Evolutionary conservation across 2,113 vertebrate species (phyloP).

Genomic region (Hypocryptadius cinnamomeus): DNA sequence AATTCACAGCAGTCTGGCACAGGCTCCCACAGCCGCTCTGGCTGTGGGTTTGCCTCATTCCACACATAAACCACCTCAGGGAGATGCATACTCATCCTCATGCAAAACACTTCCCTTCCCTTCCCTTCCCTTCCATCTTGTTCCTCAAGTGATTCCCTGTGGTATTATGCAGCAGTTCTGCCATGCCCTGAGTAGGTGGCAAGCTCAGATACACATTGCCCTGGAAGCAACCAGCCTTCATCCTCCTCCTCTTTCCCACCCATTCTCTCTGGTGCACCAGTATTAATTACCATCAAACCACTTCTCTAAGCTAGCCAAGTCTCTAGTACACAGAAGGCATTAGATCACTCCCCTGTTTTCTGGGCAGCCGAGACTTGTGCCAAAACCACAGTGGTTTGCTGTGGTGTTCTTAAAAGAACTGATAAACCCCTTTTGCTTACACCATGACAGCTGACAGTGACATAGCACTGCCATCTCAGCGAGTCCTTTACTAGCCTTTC

Average conservation of each 20-base stretch:
- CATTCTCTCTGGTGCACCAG: neutral
- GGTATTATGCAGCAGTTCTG: neutral
- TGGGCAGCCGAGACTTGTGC: neutral
- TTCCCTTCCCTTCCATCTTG: neutral
- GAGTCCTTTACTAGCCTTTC: neutral
- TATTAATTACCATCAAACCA: neutral
- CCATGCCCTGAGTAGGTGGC: neutral
- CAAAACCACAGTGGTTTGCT: neutral
- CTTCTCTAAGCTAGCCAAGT: neutral
- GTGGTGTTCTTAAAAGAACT: neutral
- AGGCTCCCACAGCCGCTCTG: neutral
- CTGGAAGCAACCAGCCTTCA: neutral
- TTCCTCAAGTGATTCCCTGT: neutral
- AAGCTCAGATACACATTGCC: neutral
- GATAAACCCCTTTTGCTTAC: neutral
- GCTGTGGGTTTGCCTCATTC: neutral
- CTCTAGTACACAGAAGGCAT: neutral
- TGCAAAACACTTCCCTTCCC: neutral
- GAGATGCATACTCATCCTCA: accelerated
- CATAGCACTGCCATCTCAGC: neutral
- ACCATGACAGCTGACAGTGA: neutral
- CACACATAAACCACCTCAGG: neutral
- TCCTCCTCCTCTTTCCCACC: neutral
- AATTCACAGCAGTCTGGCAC: neutral
- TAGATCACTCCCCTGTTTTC: neutral